Percentiles rank a stretch among this genome's conserved stretches.
phyloP scores from a whole-genome alignment of 2,113 vertebrate species.

The Rhabdomys dilectus region DNA sequence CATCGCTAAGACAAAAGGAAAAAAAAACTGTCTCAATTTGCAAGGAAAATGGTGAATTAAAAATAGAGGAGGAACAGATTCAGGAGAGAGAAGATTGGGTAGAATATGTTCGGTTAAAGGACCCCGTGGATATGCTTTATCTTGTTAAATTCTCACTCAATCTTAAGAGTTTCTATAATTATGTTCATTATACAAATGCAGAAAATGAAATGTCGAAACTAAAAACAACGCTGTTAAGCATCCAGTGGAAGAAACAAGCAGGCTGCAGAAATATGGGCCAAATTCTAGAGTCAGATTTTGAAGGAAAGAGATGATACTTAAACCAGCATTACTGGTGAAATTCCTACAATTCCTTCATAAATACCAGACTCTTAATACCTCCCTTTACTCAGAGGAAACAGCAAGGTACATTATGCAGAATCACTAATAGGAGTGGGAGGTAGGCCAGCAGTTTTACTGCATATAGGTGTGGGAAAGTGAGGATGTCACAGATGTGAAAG shows the following conservation, averaged over 20 bases:
- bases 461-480: background rate
- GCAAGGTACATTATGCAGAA: background rate
- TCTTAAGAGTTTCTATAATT: background rate
- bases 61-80: background rate
- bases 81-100: background rate
- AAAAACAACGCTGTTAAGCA: background rate
- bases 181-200: background rate
- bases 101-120: background rate
- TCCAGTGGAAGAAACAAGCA: background rate
- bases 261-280: background rate
- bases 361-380: background rate
- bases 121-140: background rate
- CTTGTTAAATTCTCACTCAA: background rate
- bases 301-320: background rate
- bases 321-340: background rate
- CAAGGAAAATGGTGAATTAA: background rate
- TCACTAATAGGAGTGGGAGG: background rate
- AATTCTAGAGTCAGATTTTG: background rate
- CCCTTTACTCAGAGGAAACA: conserved; percentile 1
- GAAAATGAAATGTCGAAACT: background rate
- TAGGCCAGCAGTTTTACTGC: background rate
- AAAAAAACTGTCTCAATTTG: background rate
- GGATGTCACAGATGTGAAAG: conserved; percentile 18
- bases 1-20: background rate
- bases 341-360: background rate